A percentile compares a stretch with the other conserved stretches of the same genome.
Conservation (phyloP, 2,797 vertebrate species). For the Pangasius sanitwongsei region DNA sequence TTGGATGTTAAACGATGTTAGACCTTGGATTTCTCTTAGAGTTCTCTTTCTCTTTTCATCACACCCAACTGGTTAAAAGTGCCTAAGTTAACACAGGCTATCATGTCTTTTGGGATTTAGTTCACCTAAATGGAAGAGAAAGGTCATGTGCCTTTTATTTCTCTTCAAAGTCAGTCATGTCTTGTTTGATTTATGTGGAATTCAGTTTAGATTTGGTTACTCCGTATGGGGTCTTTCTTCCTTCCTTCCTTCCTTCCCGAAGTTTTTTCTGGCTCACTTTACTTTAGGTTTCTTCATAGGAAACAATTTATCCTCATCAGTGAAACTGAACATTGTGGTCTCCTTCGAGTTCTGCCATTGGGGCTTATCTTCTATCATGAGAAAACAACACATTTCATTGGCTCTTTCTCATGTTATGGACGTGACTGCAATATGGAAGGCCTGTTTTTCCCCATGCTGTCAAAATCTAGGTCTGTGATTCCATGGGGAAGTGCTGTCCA, state of each 20-base stretch:
- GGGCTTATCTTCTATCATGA: constrained; percentile 31
- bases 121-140: not conserved
- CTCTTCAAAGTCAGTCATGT: constrained; percentile 29
- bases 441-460: constrained; percentile 32
- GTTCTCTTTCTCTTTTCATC: not conserved
- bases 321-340: constrained; percentile 5
- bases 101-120: not conserved
- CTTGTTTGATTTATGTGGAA: constrained; percentile 73
- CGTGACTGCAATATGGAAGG: constrained; percentile 27
- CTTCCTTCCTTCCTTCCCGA: not conserved
- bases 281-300: not conserved
- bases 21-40: not conserved
- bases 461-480: constrained; percentile 34
- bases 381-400: constrained; percentile 33
- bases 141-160: constrained; percentile 7
- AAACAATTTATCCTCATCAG: not conserved
- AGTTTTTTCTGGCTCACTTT: not conserved
- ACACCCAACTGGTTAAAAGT: not conserved
- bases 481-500: constrained; percentile 45
- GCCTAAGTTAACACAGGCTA: not conserved
- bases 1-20: not conserved
- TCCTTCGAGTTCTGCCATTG: not conserved
- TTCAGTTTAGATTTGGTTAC: constrained; percentile 69
- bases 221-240: constrained; percentile 52
- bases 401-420: constrained; percentile 31